These are phyloP conservation scores for Iselma pallidipennis DNA, from an alignment of 2,888 invertebrate genomes.

Conservation along the genomic window DNA sequence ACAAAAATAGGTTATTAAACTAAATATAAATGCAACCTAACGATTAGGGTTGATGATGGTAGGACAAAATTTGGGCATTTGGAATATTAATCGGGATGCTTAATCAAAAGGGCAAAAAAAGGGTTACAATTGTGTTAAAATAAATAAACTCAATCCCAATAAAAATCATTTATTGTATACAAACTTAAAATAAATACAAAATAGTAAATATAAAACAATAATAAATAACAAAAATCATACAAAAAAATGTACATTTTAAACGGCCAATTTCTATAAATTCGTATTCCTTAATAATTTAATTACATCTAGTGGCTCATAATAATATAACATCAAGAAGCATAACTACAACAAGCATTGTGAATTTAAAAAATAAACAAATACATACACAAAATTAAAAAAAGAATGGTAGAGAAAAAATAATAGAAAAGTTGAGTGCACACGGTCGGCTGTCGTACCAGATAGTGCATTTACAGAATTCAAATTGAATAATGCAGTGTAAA, in stretches of 20 bases:
- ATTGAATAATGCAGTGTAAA: slow-evolving; percentile 73
- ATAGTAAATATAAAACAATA: neutral
- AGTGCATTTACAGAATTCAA: slow-evolving; percentile 94
- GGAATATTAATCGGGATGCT: neutral
- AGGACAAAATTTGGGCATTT: neutral
- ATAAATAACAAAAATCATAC: neutral
- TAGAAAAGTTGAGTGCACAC: slow-evolving; percentile 57
- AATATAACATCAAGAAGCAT: neutral
- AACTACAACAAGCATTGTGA: neutral
- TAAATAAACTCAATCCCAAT: neutral
- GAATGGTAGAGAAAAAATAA: slow-evolving; percentile 14
- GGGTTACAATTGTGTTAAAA: too few relatives aligned
- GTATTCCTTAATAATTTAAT: neutral
- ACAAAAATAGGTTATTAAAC: neutral
- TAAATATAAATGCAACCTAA: neutral
- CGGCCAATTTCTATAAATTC: too few relatives aligned
- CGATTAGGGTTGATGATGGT: neutral
- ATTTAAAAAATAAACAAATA: slow-evolving; percentile 17
- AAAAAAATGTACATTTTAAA: too few relatives aligned
- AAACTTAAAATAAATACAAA: neutral
- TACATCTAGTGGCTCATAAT: neutral
- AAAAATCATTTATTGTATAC: neutral
- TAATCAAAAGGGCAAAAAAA: too few relatives aligned
- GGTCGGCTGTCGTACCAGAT: slow-evolving; percentile 98
- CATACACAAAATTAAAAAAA: slow-evolving; percentile 24